Base-by-base conservation (phyloP, 2,113 vertebrate genomes). In the Myotis davidii region DNA sequence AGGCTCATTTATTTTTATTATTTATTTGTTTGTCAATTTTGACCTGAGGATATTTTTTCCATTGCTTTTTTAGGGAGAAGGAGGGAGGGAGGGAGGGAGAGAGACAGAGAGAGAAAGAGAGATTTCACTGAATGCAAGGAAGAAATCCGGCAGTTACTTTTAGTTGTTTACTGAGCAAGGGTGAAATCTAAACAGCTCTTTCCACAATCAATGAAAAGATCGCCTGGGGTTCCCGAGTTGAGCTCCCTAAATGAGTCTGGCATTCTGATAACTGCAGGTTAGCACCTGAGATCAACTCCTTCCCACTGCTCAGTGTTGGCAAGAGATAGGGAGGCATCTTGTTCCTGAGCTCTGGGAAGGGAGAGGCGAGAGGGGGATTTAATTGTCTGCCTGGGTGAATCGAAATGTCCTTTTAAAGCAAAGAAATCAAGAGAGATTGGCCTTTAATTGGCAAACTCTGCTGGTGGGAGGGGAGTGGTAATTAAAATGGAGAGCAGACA, bases 201-300 rank as follows among this genome's bases (percentile, higher is more conserved):
- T 93, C 72, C 25, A 83, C 95, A 95, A 96, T 97, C 97, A 95
- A 88, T 97, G 96, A 88, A 93, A 64, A 79, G 88, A 82, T 93
- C 50, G 29, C 70, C 85, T 96, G 56, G 0, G 86, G 95, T 97
- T 96, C 88, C 96, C 83, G 94, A 92, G 87, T 81, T 95, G 97
- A 96, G 82, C 96, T 96, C 85, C 88, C 96, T 97, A 95, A 98
- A 96, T 96, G 97, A 97, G 96, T 34, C 94, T 90, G 91, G 97
- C 88, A 73, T 94, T 90, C 97, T 96, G 96, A 97, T 96, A 98
- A 97, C 82, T 85, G 93, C 97, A 95, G 97, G 96, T 97, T 97
- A 98, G 95, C 96, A 97, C 97, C 97, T 91, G 94, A 96, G 95
- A 97, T 97, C 97, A 97, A 95, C 85, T 93, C 42, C 92, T 96